Evolutionary conservation across 92 coral and sea anemone species (phyloP).

Genomic region (Heliopora coerulea): DNA sequence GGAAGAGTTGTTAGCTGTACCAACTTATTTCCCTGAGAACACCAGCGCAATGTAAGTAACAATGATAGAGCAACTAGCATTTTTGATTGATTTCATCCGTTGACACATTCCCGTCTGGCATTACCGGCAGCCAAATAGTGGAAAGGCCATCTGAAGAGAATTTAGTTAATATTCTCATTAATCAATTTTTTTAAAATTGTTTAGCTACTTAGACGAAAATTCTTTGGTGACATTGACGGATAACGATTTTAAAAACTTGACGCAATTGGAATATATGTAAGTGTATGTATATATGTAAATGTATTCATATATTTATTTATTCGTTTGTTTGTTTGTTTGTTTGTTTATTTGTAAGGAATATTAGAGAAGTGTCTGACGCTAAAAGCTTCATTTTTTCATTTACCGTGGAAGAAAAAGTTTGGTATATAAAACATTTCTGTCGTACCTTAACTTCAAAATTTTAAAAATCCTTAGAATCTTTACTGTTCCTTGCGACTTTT

Average conservation of each 20-base stretch:
- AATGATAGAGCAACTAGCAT: neutral
- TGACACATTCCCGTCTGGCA: too few relatives aligned
- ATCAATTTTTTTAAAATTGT: neutral
- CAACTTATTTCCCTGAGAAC: neutral
- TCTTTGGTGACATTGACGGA: neutral
- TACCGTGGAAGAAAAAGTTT: too few relatives aligned
- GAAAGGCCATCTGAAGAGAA: too few relatives aligned
- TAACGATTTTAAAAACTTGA: neutral
- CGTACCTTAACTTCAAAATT: too few relatives aligned
- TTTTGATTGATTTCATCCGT: too few relatives aligned
- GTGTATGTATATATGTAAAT: too few relatives aligned
- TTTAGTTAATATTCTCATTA: too few relatives aligned
- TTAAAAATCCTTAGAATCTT: neutral
- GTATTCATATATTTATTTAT: too few relatives aligned
- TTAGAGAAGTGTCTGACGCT: too few relatives aligned
- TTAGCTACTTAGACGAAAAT: conserved; percentile 7
- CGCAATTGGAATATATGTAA: conserved; percentile 16
- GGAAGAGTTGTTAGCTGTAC: neutral
- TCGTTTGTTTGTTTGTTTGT: neutral
- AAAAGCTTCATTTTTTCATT: too few relatives aligned
- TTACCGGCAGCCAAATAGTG: too few relatives aligned
- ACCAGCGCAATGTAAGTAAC: neutral
- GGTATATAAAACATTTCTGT: too few relatives aligned
- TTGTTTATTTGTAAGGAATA: neutral
- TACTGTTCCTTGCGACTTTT: neutral